phyloP scores from a whole-genome alignment of 2,797 vertebrate genomes.

The Leucoraja ocellata region DNA sequence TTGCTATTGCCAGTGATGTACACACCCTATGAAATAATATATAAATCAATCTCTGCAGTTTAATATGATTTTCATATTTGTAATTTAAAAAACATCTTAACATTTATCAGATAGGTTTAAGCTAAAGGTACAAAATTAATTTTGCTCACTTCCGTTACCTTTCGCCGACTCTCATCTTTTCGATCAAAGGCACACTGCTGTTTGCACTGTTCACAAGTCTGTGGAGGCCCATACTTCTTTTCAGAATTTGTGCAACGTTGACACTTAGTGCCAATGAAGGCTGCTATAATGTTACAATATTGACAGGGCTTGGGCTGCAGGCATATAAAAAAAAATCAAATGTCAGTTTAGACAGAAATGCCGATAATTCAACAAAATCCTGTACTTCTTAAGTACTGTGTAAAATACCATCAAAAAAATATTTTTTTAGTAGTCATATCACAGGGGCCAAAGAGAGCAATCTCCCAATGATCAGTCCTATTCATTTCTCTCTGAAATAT shows the following conservation, averaged over 20 bases:
- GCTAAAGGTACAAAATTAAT: not conserved
- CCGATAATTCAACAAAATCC: not conserved
- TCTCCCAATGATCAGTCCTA: not conserved
- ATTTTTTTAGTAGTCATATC: not conserved
- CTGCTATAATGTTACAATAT: slow-evolving; percentile 98
- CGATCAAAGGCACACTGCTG: slow-evolving; percentile 96
- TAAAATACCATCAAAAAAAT: not conserved
- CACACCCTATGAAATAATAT: too few relatives aligned
- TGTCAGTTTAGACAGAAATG: not conserved
- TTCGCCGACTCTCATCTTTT: slow-evolving; percentile 90
- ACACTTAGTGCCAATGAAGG: slow-evolving; percentile 97
- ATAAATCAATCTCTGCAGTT: not conserved
- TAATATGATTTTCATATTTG: not conserved
- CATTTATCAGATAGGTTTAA: not conserved
- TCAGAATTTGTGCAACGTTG: slow-evolving; percentile 98
- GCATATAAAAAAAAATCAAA: slow-evolving; percentile 38
- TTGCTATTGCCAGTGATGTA: too few relatives aligned
- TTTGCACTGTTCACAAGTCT: slow-evolving; percentile 95
- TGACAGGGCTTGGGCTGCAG: slow-evolving; percentile 94
- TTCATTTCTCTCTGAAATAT: not conserved
- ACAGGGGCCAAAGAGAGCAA: not conserved
- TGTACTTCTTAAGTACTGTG: not conserved
- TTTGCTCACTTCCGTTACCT: slow-evolving; percentile 59
- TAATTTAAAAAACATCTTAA: not conserved
- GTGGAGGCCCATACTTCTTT: slow-evolving; percentile 95